Base-by-base conservation (phyloP, 53 echinoderm and acorn worm species). In the Astropecten irregularis region DNA sequence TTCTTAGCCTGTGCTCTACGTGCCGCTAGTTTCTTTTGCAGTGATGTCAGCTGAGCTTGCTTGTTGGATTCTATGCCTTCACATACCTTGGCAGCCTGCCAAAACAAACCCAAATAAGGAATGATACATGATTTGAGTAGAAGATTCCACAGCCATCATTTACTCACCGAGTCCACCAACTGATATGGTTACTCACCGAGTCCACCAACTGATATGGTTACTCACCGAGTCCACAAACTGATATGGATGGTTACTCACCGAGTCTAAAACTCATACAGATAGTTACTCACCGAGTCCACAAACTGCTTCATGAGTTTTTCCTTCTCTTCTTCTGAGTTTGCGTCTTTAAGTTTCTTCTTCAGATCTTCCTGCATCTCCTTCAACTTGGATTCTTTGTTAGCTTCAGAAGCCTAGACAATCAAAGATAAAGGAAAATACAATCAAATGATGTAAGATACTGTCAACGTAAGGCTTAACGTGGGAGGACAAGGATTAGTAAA, bases 381-480 rank as follows among this genome's bases (percentile, higher is more conserved):
- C 25, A 92, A 58, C 32, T 35, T 77, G 30, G 83, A 72, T 39
- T 97, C 92, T 69, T 97, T 97, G 83, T 97, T 85, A 2, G 88
- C 77, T 55, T 97, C 99, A 67, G 69, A 85, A 19, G 40, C 55
- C 95, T 92, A 44, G 14, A 38, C 57, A 1, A 0, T 50, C 14
- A 51, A 27, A 66, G 1, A 66, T 20, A 3, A 66, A 66, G 36
- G 3, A 4, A 38, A 36, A 64, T 9, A 37, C 1, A 8, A 64
- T 2, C 8, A 64, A 3, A n/a, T n/a, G n/a, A n/a, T n/a, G n/a
- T n/a, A n/a, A n/a, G n/a, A n/a, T n/a, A n/a, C n/a, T n/a, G n/a
- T n/a, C n/a, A n/a, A n/a, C n/a, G n/a, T n/a, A n/a, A n/a, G n/a
- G n/a, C n/a, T n/a, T n/a, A n/a, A n/a, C n/a, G n/a, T n/a, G n/a